Percentiles rank a stretch among this genome's conserved stretches.
phyloP scores from a whole-genome alignment of 2,113 vertebrate species.

The Grus americana region DNA sequence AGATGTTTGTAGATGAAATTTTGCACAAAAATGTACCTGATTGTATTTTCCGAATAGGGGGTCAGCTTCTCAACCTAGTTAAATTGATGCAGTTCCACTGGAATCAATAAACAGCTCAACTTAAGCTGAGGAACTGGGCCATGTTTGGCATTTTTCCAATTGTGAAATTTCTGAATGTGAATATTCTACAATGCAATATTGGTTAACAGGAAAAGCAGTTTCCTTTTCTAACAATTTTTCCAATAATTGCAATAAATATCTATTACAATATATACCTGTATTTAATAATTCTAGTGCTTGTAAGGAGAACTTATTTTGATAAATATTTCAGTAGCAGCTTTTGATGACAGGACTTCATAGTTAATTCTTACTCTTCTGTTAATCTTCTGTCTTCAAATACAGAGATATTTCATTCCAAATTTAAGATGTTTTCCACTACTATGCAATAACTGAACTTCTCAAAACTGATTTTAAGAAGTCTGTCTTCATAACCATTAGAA shows the following conservation, averaged over 20 bases:
- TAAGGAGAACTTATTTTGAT: background rate
- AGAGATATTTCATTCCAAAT: background rate
- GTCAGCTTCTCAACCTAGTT: background rate
- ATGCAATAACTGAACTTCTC: background rate
- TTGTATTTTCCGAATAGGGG: background rate
- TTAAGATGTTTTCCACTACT: background rate
- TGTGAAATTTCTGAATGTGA: background rate
- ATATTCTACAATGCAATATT: background rate
- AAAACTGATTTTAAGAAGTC: background rate
- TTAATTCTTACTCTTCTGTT: background rate
- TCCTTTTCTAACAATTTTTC: background rate
- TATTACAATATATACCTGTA: background rate
- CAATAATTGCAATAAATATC: background rate
- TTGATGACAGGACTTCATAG: background rate
- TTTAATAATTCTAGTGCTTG: background rate
- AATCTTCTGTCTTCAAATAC: background rate
- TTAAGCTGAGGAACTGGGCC: background rate
- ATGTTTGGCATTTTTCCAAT: background rate
- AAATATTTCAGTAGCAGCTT: background rate
- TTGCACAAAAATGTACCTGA: background rate
- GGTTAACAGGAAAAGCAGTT: constrained; percentile 7
- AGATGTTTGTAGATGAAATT: background rate
- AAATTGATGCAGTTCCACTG: background rate
- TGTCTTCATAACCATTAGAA: background rate
- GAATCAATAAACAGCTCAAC: background rate